Evolutionary conservation across 2,888 invertebrate species (phyloP).

Genomic region (Caenorhabditis sp.): DNA sequence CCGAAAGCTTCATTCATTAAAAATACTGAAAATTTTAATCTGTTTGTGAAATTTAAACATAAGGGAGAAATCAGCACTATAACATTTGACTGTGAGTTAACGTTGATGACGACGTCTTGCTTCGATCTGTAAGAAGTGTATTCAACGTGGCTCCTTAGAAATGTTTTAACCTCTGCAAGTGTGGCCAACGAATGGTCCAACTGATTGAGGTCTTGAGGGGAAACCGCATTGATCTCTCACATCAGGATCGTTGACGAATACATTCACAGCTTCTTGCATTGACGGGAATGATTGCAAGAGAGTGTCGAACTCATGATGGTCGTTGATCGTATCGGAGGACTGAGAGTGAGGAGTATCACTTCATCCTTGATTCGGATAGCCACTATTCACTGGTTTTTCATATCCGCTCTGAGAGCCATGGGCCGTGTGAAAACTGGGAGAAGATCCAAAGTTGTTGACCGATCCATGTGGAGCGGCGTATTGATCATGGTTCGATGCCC

Average conservation of each 20-base stretch:
- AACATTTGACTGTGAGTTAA: too few species aligned
- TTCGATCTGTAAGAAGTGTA: too few species aligned
- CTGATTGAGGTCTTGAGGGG: neutral
- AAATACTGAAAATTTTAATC: too few species aligned
- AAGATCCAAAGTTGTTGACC: neutral
- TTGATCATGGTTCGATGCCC: neutral
- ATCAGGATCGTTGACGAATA: neutral
- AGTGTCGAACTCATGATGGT: neutral
- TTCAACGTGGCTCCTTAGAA: too few species aligned
- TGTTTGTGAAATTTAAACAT: too few species aligned
- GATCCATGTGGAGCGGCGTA: constrained; percentile 6
- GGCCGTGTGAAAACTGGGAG: neutral
- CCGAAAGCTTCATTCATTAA: neutral
- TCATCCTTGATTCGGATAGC: neutral
- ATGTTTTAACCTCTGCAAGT: too few species aligned
- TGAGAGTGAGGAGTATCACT: neutral
- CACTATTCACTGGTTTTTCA: neutral
- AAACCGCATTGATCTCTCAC: neutral
- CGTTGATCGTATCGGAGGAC: neutral
- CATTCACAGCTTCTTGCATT: neutral
- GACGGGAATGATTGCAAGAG: neutral
- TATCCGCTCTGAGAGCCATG: neutral
- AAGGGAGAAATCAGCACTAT: too few species aligned
- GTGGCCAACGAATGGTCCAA: neutral
- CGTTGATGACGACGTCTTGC: too few species aligned